Conservation (phyloP, 2,888 invertebrate genomes). For the Rhorus exstirpatorius region DNA sequence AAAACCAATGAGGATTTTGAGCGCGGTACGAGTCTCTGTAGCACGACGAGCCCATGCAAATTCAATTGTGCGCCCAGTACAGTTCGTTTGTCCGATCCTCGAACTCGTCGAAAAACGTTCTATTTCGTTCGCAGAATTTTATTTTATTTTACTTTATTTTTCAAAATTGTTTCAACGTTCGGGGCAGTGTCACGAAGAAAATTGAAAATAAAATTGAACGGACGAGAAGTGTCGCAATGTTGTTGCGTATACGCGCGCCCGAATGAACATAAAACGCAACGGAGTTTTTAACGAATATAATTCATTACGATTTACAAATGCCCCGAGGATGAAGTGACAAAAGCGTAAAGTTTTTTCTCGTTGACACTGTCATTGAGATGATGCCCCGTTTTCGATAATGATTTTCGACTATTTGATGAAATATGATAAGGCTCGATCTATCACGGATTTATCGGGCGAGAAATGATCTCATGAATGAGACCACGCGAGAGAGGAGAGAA, state of each 20-base stretch:
- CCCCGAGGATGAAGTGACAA: not conserved
- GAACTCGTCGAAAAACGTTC: not conserved
- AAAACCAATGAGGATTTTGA: not conserved
- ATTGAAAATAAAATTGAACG: not conserved
- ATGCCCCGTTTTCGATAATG: no score
- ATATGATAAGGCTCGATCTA: not conserved
- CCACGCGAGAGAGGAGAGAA: slow-evolving; percentile 24
- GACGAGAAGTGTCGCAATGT: not conserved
- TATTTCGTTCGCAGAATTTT: not conserved
- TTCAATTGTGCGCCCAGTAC: slow-evolving; percentile 9
- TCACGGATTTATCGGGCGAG: not conserved
- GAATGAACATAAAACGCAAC: not conserved
- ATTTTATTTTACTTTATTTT: not conserved
- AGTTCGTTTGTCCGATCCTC: slow-evolving; percentile 7
- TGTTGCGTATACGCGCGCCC: no score
- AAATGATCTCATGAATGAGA: slow-evolving; percentile 23
- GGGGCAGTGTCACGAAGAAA: not conserved
- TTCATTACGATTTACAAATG: no score
- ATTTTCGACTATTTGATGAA: slow-evolving; percentile 24
- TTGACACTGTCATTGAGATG: slow-evolving; percentile 3
- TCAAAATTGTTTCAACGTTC: not conserved
- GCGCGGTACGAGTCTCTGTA: not conserved
- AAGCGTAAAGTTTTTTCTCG: slow-evolving; percentile 3
- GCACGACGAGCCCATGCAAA: not conserved
- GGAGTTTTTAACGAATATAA: no score